phyloP scores from a whole-genome alignment of 2,888 invertebrate genomes.

The Patella ulyssiponensis region DNA sequence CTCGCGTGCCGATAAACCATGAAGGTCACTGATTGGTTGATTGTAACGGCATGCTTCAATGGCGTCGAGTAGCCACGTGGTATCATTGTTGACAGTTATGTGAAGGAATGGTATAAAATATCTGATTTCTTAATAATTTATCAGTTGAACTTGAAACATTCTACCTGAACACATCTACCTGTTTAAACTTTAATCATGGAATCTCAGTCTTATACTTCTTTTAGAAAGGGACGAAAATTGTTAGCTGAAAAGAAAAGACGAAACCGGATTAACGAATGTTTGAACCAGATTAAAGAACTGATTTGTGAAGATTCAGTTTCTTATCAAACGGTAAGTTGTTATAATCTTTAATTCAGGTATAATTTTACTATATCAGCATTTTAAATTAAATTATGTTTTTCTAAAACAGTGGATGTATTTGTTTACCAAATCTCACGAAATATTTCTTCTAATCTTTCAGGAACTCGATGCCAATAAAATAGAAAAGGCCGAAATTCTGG shows the following conservation, averaged over 20 bases:
- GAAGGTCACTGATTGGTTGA: not conserved
- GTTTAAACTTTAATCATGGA: not conserved
- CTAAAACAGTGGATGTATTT: no score
- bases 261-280: not conserved
- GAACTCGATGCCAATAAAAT: not conserved
- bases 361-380: no score
- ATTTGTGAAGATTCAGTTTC: not conserved
- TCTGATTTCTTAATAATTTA: not conserved
- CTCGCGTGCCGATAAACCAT: slow-evolving; percentile 1
- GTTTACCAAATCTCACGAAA: no score
- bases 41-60: not conserved
- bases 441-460: no score
- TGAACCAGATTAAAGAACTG: not conserved
- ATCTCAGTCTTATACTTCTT: not conserved
- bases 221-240: slow-evolving; percentile 6
- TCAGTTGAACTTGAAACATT: not conserved
- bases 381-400: no score
- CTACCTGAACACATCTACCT: not conserved
- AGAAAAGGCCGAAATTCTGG: not conserved
- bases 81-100: not conserved
- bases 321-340: no score
- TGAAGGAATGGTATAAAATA: slow-evolving; percentile 10
- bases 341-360: no score
- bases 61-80: not conserved
- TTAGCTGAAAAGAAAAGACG: slow-evolving; percentile 8